These are phyloP conservation scores for Tiaroga cobitis DNA, from an alignment of 2,797 vertebrate species.

Conservation along the genomic window DNA sequence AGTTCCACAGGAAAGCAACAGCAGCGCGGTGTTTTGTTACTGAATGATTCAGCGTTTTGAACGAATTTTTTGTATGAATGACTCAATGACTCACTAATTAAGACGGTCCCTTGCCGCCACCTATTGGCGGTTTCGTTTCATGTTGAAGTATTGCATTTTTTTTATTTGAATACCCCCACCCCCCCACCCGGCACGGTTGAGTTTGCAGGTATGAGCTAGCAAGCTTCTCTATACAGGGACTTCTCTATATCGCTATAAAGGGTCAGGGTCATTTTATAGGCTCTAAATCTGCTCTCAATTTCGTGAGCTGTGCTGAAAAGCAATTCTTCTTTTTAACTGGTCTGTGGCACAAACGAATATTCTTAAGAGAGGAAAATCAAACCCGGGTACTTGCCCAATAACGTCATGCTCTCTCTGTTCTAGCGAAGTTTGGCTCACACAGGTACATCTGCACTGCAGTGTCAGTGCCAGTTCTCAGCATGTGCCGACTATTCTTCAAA, in stretches of 20 bases:
- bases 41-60: too few species aligned
- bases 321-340: conserved; percentile 1
- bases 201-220: too few species aligned
- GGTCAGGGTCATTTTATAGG: neutral
- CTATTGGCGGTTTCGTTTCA: too few species aligned
- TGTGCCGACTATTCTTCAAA: conserved; percentile 30
- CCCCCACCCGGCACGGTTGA: too few species aligned
- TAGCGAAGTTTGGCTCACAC: neutral
- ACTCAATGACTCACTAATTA: too few species aligned
- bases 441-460: conserved; percentile 27
- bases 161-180: too few species aligned
- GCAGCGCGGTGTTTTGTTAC: too few species aligned
- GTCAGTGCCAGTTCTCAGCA: conserved; percentile 25
- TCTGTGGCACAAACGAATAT: conserved; percentile 25
- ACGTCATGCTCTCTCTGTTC: conserved; percentile 17
- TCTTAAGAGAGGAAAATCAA: conserved; percentile 13
- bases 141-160: too few species aligned
- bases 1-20: too few species aligned
- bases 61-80: too few species aligned
- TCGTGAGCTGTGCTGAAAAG: neutral
- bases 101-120: too few species aligned
- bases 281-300: neutral
- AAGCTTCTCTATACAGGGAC: neutral
- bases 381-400: neutral
- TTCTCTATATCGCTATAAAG: neutral